Evolutionary conservation across 1,140 invertebrate species (phyloP), one percentile per base, ranked within the genome.

Genomic region (Pseudomyrmex cubaensis): DNA sequence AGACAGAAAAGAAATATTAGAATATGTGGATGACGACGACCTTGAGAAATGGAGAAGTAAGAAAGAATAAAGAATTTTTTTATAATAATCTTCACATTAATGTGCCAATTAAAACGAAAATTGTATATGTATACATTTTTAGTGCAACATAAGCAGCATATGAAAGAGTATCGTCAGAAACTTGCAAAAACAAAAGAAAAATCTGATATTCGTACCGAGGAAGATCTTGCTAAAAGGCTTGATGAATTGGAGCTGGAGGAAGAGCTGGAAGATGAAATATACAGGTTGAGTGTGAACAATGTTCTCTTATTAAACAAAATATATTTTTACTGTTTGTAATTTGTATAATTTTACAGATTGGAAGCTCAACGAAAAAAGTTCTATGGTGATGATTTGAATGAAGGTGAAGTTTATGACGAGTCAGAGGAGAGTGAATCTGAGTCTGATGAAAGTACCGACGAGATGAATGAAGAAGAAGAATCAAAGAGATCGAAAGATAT

Each of bases 171-270:
- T 89, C 91, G 90, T 62, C 78, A 95, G 84, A 92, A 95, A 84
- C 88, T 95, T 66, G 89, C 89, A 0, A 85, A 95, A 90, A 70
- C 93, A 15, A 93, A 85, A 12, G 66, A 90, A 69, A 92, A 93
- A 73, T 80, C 52, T 13, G 87, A 93, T 48, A 90, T 92, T 66
- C 59, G 88, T 72, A 91, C 91, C 5, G 94, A 95, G 50, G 92
- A 95, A 85, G 94, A 95, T 88, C 83, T 95, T 48, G 95, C 94
- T 88, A 85, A 89, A 50, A 92, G 93, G 84, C 89, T 96, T 15
- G 95, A 96, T 87, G 92, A 95, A 78, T 90, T 96, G 67, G 95
- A 96, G 90, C 56, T 95, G 48, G 89, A 95, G 88, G 95, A 96
- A 90, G 94, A 95, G 89, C 82, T 95, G 70, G 90, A 94, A 87